Base-by-base conservation (phyloP, 2,113 vertebrate species). In the Chaetodon trifascialis region DNA sequence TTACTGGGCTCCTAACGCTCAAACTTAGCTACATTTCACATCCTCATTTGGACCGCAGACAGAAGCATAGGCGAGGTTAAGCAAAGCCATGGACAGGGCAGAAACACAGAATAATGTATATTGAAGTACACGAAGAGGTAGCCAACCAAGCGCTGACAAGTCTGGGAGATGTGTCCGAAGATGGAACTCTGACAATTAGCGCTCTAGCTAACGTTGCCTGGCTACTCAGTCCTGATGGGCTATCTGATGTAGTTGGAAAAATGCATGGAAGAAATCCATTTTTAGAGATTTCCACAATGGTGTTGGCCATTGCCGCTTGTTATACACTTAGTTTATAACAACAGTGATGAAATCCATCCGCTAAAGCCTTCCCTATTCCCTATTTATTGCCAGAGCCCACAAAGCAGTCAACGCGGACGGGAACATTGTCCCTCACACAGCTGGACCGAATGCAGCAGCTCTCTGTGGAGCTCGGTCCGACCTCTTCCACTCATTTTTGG, bases 181-280 rank as follows among this genome's bases (percentile, higher is more conserved):
- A 92, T 92, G 90, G 89, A 91, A 89, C 89, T 52, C 11, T 14
- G 8, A 5, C 3, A 14, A 6, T 79, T 93, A 89, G 89, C 88
- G 4, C 34, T 11, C 0, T 0, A 23, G 93, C 92, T 90, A 92
- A 79, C 47, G 36, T 66, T 75, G 68, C 55, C 58, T 71, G 64
- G 68, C 75, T 81, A 62, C 36, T 83, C 54, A 63, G 69, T 59
- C 42, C 56, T 42, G 65, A n/a, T 73, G 25, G 36, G 63, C 44
- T 66, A 12, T 55, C 8, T n/a, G 17, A 40, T 64, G 30, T 23
- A 70, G 38, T 38, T 19, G 6, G 4, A 46, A 4, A 83, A 74
- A 82, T 62, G n/a, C 11, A 71, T n/a, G 1, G 36, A 46, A 30
- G 11, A 71, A 46, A 79, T 4, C 4, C 0, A 2, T 63, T 84